These are phyloP conservation scores for Agriopis marginaria DNA, from an alignment of 2,888 invertebrate species.

Conservation along the genomic window DNA sequence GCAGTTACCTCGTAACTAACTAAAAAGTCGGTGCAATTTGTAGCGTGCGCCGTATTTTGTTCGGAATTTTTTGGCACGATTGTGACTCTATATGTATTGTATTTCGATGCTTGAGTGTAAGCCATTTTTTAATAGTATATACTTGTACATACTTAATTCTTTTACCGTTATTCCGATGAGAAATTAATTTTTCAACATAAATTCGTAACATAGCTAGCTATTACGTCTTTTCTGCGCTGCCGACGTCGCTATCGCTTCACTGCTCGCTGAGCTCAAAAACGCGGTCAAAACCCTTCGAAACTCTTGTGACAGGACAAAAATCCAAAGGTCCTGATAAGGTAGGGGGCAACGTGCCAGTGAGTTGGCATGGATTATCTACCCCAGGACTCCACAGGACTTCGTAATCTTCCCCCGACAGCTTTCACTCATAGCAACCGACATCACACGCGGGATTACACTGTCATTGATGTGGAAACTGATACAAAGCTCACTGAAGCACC, in stretches of 20 bases:
- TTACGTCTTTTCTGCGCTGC: too few relatives aligned
- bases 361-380: conserved; percentile 59
- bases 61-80: too few relatives aligned
- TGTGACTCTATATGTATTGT: too few relatives aligned
- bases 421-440: conserved; percentile 66
- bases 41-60: too few relatives aligned
- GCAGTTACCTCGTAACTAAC: too few relatives aligned
- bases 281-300: background rate
- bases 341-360: conserved; percentile 45
- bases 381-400: conserved; percentile 52
- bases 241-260: background rate
- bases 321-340: conserved; percentile 41
- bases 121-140: too few relatives aligned
- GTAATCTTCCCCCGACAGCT: conserved; percentile 69
- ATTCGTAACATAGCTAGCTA: too few relatives aligned
- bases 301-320: conserved; percentile 36
- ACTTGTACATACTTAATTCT: too few relatives aligned
- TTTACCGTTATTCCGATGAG: too few relatives aligned
- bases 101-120: too few relatives aligned
- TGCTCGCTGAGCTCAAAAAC: background rate
- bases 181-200: too few relatives aligned
- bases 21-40: too few relatives aligned
- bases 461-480: conserved; percentile 75
- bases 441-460: conserved; percentile 65
- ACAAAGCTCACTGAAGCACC: conserved; percentile 57